A percentile compares a stretch with the other conserved stretches of the same genome.
Evolutionary conservation across 1,140 invertebrate genomes (phyloP).

Genomic region (Lordiphosa clarofinis): DNA sequence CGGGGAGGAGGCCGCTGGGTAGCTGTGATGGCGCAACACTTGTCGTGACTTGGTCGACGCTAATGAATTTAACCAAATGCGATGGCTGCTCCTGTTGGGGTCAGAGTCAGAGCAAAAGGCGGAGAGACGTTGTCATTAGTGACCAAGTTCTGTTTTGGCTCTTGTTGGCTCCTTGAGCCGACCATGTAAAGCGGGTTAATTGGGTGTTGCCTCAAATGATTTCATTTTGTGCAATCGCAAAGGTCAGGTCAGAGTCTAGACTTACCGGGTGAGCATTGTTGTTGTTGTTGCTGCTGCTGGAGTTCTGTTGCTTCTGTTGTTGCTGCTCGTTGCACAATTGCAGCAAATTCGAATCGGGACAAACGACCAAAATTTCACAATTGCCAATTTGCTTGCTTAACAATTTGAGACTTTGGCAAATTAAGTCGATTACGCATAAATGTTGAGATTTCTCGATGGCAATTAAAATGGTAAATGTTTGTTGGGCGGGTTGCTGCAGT

Average conservation of each 20-base stretch:
- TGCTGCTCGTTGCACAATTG: constrained; percentile 71
- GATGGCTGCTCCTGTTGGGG: constrained; percentile 42
- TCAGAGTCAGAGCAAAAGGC: constrained; percentile 43
- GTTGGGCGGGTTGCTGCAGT: constrained; percentile 59
- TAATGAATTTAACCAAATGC: constrained; percentile 79
- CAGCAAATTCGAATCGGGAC: constrained; percentile 67
- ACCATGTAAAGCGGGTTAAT: constrained; percentile 71
- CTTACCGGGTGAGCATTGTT: constrained; percentile 60
- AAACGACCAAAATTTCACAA: constrained; percentile 78
- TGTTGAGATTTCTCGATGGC: constrained; percentile 78
- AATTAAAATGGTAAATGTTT: constrained; percentile 79
- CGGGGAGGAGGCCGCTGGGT: constrained; percentile 67
- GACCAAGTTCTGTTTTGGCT: constrained; percentile 46
- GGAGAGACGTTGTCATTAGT: constrained; percentile 61
- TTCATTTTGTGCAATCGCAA: constrained; percentile 59
- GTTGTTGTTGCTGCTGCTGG: constrained; percentile 37
- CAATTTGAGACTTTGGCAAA: constrained; percentile 79
- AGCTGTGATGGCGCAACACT: constrained; percentile 78
- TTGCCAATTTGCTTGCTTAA: constrained; percentile 76
- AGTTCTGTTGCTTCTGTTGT: constrained; percentile 42
- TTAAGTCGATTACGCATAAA: constrained; percentile 79
- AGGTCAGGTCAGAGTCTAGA: constrained; percentile 55
- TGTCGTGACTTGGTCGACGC: constrained; percentile 79
- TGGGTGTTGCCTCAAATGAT: constrained; percentile 53
- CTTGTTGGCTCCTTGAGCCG: constrained; percentile 15